Evolutionary conservation across 2,888 invertebrate species (phyloP), one percentile per base, ranked within the genome.

Genomic region (Pachliopta kotzebuea): DNA sequence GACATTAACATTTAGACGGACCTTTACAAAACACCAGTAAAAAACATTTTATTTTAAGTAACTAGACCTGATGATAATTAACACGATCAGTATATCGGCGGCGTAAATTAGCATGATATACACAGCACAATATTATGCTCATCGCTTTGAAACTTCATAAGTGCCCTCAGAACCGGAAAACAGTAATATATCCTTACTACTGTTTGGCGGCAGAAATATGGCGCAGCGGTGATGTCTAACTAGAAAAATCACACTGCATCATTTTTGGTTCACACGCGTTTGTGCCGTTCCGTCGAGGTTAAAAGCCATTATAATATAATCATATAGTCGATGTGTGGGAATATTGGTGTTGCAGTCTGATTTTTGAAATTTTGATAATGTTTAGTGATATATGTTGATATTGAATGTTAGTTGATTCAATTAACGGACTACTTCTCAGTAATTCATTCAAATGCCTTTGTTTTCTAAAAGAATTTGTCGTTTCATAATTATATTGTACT

Each of bases 221-320:
- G 9, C 31, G 37, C 37, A 14, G 37, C 14, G 37, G 11, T 37
- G 37, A 37, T 37, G 14, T 37, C 11, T 37, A 37, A 1, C 17
- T 37, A 37, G 56, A 20, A 20, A 61, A 65, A 60, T 60, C 57
- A 65, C 65, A 61, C n/a, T 61, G 59, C 62, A 55, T 42, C 42
- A 59, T 55, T 50, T 21, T 17, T 23, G 9, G 31, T 50, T 56
- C 26, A 55, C 26, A 29, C 26, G 31, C n/a, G 23, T 49, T 59
- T 59, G 7, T 17, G 42, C 26, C 50, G 21, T 52, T 53, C 53
- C 21, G 7, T 57, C 42, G n/a, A 57, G 26, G 8, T 57, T 54
- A 55, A n/a, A 37, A 24, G 60, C 50, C 45, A 24, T 56, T 42
- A 37, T 14, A 23, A 8, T 45, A 53, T 45, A 45, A 7, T 17